Evolutionary conservation across 2,888 invertebrate genomes (phyloP).

Genomic region (Callimorpha dominula): DNA sequence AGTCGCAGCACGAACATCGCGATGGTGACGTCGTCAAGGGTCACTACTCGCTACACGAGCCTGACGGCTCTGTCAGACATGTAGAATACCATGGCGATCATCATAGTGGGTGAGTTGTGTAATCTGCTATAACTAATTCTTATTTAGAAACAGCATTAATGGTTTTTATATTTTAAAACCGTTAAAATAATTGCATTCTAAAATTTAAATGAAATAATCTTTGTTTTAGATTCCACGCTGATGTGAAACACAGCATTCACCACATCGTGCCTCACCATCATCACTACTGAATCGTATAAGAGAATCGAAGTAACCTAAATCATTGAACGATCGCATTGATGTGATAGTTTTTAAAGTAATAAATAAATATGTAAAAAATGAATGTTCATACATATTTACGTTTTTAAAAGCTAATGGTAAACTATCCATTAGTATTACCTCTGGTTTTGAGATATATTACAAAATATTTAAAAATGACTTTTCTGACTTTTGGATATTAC

Average conservation of each 20-base stretch:
- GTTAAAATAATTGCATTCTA: neutral
- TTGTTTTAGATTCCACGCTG: constrained; percentile 65
- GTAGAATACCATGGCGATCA: constrained; percentile 82
- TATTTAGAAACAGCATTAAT: neutral
- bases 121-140: neutral
- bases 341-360: neutral
- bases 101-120: constrained; percentile 66
- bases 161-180: neutral
- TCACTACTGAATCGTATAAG: constrained; percentile 26
- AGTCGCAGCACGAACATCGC: constrained; percentile 71
- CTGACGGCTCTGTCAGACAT: constrained; percentile 80
- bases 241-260: constrained; percentile 60
- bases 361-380: too few relatives aligned
- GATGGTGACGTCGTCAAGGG: constrained; percentile 78
- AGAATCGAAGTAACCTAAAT: neutral
- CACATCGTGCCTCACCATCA: constrained; percentile 51
- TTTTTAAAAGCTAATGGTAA: too few relatives aligned
- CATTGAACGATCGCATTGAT: neutral
- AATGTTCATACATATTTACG: too few relatives aligned
- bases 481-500: too few relatives aligned
- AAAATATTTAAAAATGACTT: too few relatives aligned
- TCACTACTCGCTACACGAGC: constrained; percentile 71
- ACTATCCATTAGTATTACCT: too few relatives aligned
- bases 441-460: too few relatives aligned
- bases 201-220: neutral